Conservation (phyloP, 2,888 invertebrate species). For the Netelia virgata region DNA sequence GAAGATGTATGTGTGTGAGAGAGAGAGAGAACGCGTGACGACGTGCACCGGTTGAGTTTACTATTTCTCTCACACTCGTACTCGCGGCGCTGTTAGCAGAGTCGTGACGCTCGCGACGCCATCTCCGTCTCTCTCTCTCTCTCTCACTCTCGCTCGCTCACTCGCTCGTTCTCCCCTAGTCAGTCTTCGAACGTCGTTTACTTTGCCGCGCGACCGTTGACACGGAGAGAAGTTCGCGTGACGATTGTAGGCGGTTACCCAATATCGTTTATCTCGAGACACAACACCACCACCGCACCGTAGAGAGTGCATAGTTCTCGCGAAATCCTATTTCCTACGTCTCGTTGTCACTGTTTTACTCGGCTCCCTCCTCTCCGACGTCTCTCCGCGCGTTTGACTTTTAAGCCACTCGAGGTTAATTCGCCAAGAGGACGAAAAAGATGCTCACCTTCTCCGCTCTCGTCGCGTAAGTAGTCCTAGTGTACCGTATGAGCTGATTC, state of each 20-base stretch:
- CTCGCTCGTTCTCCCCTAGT: slow-evolving; percentile 38
- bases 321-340: slow-evolving; percentile 56
- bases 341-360: slow-evolving; percentile 14
- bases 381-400: slow-evolving; percentile 32
- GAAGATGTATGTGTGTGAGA: neutral
- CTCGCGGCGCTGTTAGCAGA: slow-evolving; percentile 6
- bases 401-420: slow-evolving; percentile 4
- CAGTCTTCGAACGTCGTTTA: slow-evolving; percentile 45
- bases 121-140: slow-evolving; percentile 37
- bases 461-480: neutral
- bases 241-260: slow-evolving; percentile 70
- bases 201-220: slow-evolving; percentile 46
- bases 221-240: slow-evolving; percentile 63
- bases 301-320: neutral
- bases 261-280: slow-evolving; percentile 68
- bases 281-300: slow-evolving; percentile 19
- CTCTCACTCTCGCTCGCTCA: slow-evolving; percentile 42
- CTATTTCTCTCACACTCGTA: slow-evolving; percentile 45
- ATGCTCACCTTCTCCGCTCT: slow-evolving; percentile 22
- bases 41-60: slow-evolving; percentile 43
- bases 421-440: slow-evolving; percentile 10
- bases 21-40: slow-evolving; percentile 26
- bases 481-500: slow-evolving; percentile 6
- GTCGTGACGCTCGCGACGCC: slow-evolving; percentile 51
- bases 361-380: neutral